A percentile compares a stretch with the other conserved stretches of the same genome.
Evolutionary conservation across 2,797 vertebrate species (phyloP).

Genomic region (Leuciscus waleckii): DNA sequence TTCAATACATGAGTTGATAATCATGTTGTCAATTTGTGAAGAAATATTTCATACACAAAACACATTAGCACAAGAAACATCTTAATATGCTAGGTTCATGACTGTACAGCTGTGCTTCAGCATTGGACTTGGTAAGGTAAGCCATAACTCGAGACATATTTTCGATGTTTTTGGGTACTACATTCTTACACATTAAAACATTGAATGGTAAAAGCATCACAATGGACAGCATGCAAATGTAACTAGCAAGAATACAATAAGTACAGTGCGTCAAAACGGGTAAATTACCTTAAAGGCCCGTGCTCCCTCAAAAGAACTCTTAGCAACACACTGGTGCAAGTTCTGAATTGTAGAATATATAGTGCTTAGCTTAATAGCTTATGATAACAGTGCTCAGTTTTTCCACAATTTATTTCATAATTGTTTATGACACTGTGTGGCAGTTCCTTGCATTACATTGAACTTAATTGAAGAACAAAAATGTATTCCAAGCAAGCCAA

Average conservation of each 20-base stretch:
- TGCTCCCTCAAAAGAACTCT: conserved; percentile 2
- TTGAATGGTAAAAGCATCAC: conserved; percentile 27
- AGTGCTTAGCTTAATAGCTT: conserved; percentile 25
- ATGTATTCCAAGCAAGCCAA: conserved; percentile 20
- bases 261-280: conserved; percentile 29
- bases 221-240: conserved; percentile 52
- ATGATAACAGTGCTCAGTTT: conserved; percentile 22
- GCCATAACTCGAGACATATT: conserved; percentile 42
- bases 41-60: conserved; percentile 47
- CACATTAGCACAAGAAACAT: conserved; percentile 52
- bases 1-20: conserved; percentile 42
- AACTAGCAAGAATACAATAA: conserved; percentile 50
- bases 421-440: conserved; percentile 42
- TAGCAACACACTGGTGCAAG: conserved; percentile 32
- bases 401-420: conserved; percentile 36
- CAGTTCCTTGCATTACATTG: conserved; percentile 38
- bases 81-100: conserved; percentile 28
- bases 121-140: conserved; percentile 18
- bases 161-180: conserved; percentile 41
- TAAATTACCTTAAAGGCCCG: conserved; percentile 25
- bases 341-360: conserved; percentile 43
- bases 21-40: conserved; percentile 44
- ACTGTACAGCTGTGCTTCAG: conserved; percentile 25
- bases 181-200: conserved; percentile 50
- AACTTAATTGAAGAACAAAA: conserved; percentile 34